Percentiles rank a stretch among this genome's conserved stretches.
Conservation (phyloP, 1,140 invertebrate species). For the Dermatophagoides farinae region DNA sequence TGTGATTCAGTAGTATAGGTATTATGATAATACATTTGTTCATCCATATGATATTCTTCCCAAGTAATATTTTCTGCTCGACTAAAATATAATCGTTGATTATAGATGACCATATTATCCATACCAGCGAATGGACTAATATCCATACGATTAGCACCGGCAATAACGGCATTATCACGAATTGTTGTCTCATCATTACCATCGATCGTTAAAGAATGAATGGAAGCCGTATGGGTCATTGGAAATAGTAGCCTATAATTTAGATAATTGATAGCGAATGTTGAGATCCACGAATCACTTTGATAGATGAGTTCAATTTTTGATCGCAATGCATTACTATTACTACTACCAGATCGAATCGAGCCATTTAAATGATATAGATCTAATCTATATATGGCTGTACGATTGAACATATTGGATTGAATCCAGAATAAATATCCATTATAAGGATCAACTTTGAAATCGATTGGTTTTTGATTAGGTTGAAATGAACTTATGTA, state of each 20-base stretch:
- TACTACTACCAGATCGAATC: background rate
- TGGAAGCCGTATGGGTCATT: slow-evolving; percentile 43
- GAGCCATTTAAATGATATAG: slow-evolving; percentile 32
- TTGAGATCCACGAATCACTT: slow-evolving; percentile 28
- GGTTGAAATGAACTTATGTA: slow-evolving; percentile 36
- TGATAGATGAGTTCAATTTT: slow-evolving; percentile 7
- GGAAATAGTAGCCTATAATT: slow-evolving; percentile 59
- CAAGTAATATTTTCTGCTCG: slow-evolving; percentile 45
- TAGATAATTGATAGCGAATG: slow-evolving; percentile 54
- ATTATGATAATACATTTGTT: slow-evolving; percentile 49
- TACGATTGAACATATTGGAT: slow-evolving; percentile 17
- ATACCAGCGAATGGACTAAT: slow-evolving; percentile 46
- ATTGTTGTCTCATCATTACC: slow-evolving; percentile 51
- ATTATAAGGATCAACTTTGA: slow-evolving; percentile 76
- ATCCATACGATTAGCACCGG: slow-evolving; percentile 23
- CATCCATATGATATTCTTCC: slow-evolving; percentile 39
- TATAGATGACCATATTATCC: slow-evolving; percentile 48
- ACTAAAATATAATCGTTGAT: slow-evolving; percentile 59
- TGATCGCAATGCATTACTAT: background rate
- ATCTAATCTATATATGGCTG: slow-evolving; percentile 54
- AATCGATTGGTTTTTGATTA: slow-evolving; percentile 39
- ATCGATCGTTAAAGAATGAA: slow-evolving; percentile 55
- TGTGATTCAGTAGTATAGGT: slow-evolving; percentile 24
- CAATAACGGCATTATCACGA: slow-evolving; percentile 32
- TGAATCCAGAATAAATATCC: slow-evolving; percentile 35